A percentile compares a stretch with the other conserved stretches of the same genome.
phyloP scores from a whole-genome alignment of 2,113 vertebrate genomes.

The Notothenia rossii region DNA sequence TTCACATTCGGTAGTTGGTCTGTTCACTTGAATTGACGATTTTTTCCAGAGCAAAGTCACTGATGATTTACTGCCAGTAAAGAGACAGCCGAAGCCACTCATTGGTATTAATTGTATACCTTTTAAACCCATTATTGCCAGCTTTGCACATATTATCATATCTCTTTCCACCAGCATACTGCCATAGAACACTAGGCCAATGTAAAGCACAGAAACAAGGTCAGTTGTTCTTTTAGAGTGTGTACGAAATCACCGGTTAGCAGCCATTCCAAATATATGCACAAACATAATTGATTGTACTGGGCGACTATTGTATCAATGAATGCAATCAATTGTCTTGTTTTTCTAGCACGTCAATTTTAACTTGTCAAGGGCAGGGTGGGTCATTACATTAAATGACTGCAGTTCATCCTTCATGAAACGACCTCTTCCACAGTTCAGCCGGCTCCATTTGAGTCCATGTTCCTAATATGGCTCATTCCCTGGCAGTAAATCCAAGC shows the following conservation, averaged over 20 bases:
- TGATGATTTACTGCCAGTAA: no score
- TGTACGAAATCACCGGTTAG: background rate
- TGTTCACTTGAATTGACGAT: no score
- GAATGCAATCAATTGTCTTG: slow-evolving; percentile 11
- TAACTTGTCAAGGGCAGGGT: background rate
- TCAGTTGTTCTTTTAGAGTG: background rate
- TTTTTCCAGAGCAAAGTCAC: no score
- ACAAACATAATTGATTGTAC: background rate
- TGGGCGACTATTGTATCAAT: background rate
- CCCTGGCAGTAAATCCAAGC: background rate
- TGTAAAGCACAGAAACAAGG: background rate
- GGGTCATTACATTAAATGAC: background rate
- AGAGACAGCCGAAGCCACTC: background rate
- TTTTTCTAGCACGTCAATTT: background rate
- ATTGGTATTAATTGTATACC: background rate
- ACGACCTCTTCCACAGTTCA: background rate
- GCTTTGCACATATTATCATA: background rate
- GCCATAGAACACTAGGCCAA: background rate
- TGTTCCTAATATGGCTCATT: background rate
- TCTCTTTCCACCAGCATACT: background rate
- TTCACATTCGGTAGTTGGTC: no score
- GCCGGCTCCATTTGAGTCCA: background rate
- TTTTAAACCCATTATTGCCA: background rate
- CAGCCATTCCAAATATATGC: background rate
- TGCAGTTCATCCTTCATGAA: background rate